A percentile compares a stretch with the other conserved stretches of the same genome.
phyloP scores from a whole-genome alignment of 1,140 invertebrate genomes.

The Aphelenchoides avenae region DNA sequence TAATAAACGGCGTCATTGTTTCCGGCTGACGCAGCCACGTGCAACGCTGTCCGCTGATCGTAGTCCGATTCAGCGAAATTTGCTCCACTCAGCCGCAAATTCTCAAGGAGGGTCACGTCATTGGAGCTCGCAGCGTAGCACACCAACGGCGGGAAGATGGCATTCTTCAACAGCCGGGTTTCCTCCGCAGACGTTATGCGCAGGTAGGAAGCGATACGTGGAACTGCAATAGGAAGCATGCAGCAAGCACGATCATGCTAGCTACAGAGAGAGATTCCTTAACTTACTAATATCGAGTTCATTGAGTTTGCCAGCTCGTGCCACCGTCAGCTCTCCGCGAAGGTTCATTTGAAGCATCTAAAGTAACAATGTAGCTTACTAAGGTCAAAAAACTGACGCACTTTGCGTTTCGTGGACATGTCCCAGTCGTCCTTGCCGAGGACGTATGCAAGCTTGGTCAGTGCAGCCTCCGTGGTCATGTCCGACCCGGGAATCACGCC shows the following conservation, averaged over 20 bases:
- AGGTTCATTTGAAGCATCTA: slow-evolving; percentile 76
- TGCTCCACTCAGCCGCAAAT: slow-evolving; percentile 65
- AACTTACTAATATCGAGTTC: slow-evolving; percentile 69
- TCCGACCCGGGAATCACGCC: slow-evolving; percentile 84
- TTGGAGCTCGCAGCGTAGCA: slow-evolving; percentile 70
- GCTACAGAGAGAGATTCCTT: slow-evolving; percentile 59
- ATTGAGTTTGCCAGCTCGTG: slow-evolving; percentile 56
- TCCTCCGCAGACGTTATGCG: slow-evolving; percentile 69
- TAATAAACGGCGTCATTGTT: slow-evolving; percentile 69
- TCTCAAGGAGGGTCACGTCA: slow-evolving; percentile 64
- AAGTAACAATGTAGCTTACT: slow-evolving; percentile 30
- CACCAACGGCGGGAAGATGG: slow-evolving; percentile 74
- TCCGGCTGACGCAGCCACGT: slow-evolving; percentile 73
- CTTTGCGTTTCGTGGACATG: slow-evolving; percentile 67
- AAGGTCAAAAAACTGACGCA: background rate
- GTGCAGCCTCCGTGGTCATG: slow-evolving; percentile 89
- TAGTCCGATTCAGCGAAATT: slow-evolving; percentile 74
- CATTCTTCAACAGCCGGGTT: slow-evolving; percentile 68
- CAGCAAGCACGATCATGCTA: background rate
- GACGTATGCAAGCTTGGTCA: slow-evolving; percentile 85
- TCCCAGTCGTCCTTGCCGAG: slow-evolving; percentile 76
- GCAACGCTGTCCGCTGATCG: slow-evolving; percentile 75
- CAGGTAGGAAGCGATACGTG: slow-evolving; percentile 63
- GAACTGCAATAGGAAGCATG: slow-evolving; percentile 32
- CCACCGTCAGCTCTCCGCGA: slow-evolving; percentile 68